Evolutionary conservation across 1,140 invertebrate genomes (phyloP), one percentile per base, ranked within the genome.

Genomic region (Halesus radiatus): DNA sequence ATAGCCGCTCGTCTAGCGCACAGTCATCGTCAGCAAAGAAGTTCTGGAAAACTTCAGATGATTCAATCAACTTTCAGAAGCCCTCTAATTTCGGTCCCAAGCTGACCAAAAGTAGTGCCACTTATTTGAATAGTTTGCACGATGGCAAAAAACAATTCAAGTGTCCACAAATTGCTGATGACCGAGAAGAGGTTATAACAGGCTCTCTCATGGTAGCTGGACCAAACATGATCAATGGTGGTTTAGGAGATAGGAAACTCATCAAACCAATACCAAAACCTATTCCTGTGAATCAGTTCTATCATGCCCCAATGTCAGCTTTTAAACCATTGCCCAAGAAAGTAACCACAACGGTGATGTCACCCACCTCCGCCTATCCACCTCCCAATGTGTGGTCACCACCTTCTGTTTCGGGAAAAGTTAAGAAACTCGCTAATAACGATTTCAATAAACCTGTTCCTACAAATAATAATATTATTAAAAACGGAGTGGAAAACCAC

Each of bases 241-340:
- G 70, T n/a, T 26, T 74, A 54, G n/a, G n/a, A 4, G 70, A 74
- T 18, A 70, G 73, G 16, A 79, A 81, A 73, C 62, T 80, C 8
- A 66, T 81, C 10, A 84, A 84, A 76, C 88, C 89, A 53, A 86
- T 90, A 7, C 88, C 91, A n/a, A 90, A 91, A 85, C 91, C 91
- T 18, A 86, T 90, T 62, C 92, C 90, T 0, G 90, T 93, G 0
- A 93, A 93, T 86, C 91, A 93, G 81, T 95, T 95, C 82, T 93
- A 92, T 56, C 93, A 94, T 84, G 93, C 93, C 3, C 92, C 93
- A 1, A 91, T 93, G 87, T 94, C 93, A 10, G 93, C 93, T 18
- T 94, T 94, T 80, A 92, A 92, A 80, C 93, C 93, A 7, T 22
- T 81, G 15, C 88, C 89, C 6, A 87, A 89, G 79, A 92, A 91